Base-by-base conservation (phyloP, 2,888 invertebrate genomes). In the Laspeyria flexula region DNA sequence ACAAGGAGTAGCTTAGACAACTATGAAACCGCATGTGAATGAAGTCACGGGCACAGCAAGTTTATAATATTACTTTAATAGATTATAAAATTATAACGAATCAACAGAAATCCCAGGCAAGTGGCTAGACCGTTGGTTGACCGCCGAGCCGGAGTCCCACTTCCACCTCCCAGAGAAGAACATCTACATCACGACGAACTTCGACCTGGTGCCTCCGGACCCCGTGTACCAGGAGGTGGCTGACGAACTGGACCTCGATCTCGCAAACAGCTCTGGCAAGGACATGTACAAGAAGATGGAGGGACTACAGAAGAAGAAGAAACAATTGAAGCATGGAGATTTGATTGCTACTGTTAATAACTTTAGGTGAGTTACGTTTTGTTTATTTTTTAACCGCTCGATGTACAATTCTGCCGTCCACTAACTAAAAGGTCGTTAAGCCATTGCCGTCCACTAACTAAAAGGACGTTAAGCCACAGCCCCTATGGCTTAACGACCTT, bases 141-240 rank as follows among this genome's bases (percentile, higher is more conserved):
- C 84, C 6, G 93, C 93, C 0, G 74, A 90, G 23, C 93, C 94
- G 0, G 88, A 93, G 41, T 60, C 88, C 0, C 94, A 94, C 23
- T 95, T 97, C 73, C 92, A 93, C 62, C 81, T 97, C 1, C 97
- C 97, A 0, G 92, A 93, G 9, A 93, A 95, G 21, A 97, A 97
- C 84, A 85, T 93, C 6, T 97, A 95, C 79, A 92, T 97, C 25
- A 94, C 96, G 0, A 93, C 93, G 0, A 93, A 97, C 79, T 97
- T 97, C 73, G 86, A 84, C 9, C 76, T 96, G 21, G 79, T 95
- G 3, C 80, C 93, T 0, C 81, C 93, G 0, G 80, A 90, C 0
- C 75, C 75, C 11, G 77, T 67, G 0, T 92, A 89, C 55, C 1
- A 82, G 0, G 81, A 84, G 1, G 67, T 69, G 0, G 90, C 90